Base-by-base conservation (phyloP, 1,140 invertebrate genomes). In the Drosophila bifasciata region DNA sequence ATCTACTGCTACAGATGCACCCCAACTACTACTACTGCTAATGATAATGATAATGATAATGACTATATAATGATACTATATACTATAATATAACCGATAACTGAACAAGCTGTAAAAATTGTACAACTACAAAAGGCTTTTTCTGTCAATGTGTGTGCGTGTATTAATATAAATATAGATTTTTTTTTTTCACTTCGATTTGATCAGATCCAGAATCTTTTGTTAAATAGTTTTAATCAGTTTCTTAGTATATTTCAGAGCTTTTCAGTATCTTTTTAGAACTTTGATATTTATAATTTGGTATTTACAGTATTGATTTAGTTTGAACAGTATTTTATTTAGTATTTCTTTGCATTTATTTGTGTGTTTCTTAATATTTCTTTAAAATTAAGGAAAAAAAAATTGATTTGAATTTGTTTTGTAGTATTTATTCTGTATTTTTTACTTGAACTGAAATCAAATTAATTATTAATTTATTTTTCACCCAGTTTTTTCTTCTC, bases 401-500 rank as follows among this genome's bases (percentile, higher is more conserved):
- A n/a, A n/a, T n/a, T n/a, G n/a, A 25, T 25, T 36, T 36, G 32
- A 8, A 13, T 13, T 13, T 36, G 32, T 36, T 36, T 36, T 36
- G 32, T 13, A 13, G 32, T 36, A 36, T 36, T 36, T 36, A 4
- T 13, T 36, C 3, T 36, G 11, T 36, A 11, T 36, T 32, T n/a
- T 36, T 36, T 13, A 36, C 32, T 36, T 36, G 11, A 32, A 51
- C 44, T 28, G 50, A 9, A 61, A 58, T 17, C 36, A 3, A 57
- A 79, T 56, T 48, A 70, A 76, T 81, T 71, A 84, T 84, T 71
- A 75, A 83, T 83, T 84, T 60, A 84, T 60, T 83, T 73, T 75
- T 66, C 50, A 76, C 59, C 50, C 40, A n/a, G 28, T 76, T 76
- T 76, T 86, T 73, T 70, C 70, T 80, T 77, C 55, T 48, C 25